Evolutionary conservation across 1,140 invertebrate genomes (phyloP).

Genomic region (Drosophila hydei): DNA sequence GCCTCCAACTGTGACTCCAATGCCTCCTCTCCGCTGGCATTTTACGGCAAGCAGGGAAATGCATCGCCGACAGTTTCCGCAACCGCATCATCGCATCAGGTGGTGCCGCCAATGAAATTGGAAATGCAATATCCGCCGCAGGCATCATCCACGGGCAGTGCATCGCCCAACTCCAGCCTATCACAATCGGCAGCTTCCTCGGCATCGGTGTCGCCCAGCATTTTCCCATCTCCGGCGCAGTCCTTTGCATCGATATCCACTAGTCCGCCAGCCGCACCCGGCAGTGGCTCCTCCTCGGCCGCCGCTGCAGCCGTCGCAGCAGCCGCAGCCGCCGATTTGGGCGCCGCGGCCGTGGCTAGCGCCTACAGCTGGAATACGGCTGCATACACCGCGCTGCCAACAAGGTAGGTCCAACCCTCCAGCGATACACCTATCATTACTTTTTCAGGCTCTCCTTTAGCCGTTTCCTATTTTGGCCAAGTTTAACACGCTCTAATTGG

Average conservation of each 20-base stretch:
- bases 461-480: background rate
- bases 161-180: slow-evolving; percentile 77
- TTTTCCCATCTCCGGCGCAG: slow-evolving; percentile 77
- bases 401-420: slow-evolving; percentile 74
- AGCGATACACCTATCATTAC: background rate
- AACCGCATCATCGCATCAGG: slow-evolving; percentile 31
- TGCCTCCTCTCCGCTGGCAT: slow-evolving; percentile 21
- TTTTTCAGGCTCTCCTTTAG: background rate
- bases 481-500: slow-evolving; percentile 9
- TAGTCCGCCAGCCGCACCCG: slow-evolving; percentile 56
- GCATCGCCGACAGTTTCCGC: slow-evolving; percentile 33
- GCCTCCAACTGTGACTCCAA: slow-evolving; percentile 14
- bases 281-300: slow-evolving; percentile 33
- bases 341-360: slow-evolving; percentile 76
- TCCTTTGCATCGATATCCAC: slow-evolving; percentile 75
- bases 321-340: slow-evolving; percentile 68
- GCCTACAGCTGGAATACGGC: slow-evolving; percentile 77
- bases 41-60: slow-evolving; percentile 25
- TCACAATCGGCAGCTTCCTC: slow-evolving; percentile 75
- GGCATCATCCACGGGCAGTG: slow-evolving; percentile 80
- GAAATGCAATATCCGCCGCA: slow-evolving; percentile 82
- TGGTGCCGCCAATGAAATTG: slow-evolving; percentile 69
- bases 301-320: slow-evolving; percentile 62
- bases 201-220: slow-evolving; percentile 76
- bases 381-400: slow-evolving; percentile 66